A percentile compares a stretch with the other conserved stretches of the same genome.
phyloP scores from a whole-genome alignment of 2,888 invertebrate genomes.

The Brachynemurus nebulosus region DNA sequence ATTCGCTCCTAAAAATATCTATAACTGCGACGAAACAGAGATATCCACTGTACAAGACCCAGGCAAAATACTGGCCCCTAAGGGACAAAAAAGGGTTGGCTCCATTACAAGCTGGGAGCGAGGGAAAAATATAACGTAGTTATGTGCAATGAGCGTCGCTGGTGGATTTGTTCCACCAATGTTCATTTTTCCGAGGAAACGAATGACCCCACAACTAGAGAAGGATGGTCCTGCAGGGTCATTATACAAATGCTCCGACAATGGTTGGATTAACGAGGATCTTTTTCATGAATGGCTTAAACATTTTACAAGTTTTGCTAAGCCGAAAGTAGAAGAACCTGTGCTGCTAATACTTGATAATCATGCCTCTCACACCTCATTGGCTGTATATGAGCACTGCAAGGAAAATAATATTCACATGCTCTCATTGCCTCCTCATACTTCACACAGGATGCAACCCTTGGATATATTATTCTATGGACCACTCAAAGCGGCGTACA shows the following conservation, averaged over 20 bases:
- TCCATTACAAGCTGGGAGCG: constrained; percentile 21
- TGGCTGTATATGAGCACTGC: constrained; percentile 20
- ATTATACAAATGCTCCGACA: constrained; percentile 22
- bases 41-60: constrained; percentile 20
- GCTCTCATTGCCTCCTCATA: constrained; percentile 20
- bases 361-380: too few relatives aligned
- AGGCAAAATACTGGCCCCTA: constrained; percentile 22
- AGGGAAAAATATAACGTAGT: constrained; percentile 19
- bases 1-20: constrained; percentile 21
- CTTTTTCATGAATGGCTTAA: constrained; percentile 13
- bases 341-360: constrained; percentile 24
- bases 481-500: constrained; percentile 22
- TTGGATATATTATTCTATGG: constrained; percentile 21
- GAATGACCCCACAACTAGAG: constrained; percentile 22
- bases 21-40: constrained; percentile 21
- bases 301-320: constrained; percentile 17
- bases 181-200: constrained; percentile 13
- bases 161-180: constrained; percentile 1
- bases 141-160: constrained; percentile 7
- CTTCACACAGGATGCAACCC: constrained; percentile 20
- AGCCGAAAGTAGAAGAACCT: constrained; percentile 18
- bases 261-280: constrained; percentile 23
- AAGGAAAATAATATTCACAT: constrained; percentile 17
- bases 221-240: constrained; percentile 23
- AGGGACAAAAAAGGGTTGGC: constrained; percentile 23